phyloP scores from a whole-genome alignment of 2,888 invertebrate genomes.

The Eurytoma californica region DNA sequence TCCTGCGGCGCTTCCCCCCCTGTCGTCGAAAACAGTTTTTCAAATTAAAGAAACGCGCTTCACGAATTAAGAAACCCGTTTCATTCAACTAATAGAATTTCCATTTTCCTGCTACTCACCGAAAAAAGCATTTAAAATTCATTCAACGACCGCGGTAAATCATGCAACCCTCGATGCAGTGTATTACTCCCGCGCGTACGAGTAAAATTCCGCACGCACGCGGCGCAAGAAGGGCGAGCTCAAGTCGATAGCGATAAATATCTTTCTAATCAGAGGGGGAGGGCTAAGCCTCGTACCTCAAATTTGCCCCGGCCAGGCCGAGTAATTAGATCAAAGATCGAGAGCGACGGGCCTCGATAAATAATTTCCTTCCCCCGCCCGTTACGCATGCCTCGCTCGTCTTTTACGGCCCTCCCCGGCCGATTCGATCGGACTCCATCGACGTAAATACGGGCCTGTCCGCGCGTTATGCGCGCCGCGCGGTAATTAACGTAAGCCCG shows the following conservation, averaged over 20 bases:
- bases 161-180: no score
- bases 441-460: conserved; percentile 32
- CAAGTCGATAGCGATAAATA: not conserved
- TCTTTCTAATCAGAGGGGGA: not conserved
- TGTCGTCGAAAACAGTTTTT: no score
- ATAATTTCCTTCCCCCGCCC: conserved; percentile 27
- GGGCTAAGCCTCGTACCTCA: not conserved
- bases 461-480: conserved; percentile 1
- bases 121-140: no score
- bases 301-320: not conserved
- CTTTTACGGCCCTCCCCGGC: not conserved
- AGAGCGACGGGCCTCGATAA: conserved; percentile 12
- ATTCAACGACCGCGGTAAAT: no score
- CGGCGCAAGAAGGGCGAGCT: no score
- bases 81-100: no score
- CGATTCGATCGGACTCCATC: conserved; percentile 49
- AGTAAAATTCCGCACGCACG: not conserved
- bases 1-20: no score
- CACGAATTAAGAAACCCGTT: no score
- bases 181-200: no score
- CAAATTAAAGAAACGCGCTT: no score
- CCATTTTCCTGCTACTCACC: no score
- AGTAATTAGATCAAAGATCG: conserved; percentile 38
- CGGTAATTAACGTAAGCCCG: conserved; percentile 51
- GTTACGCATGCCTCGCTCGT: conserved; percentile 39